phyloP scores from a whole-genome alignment of 2,113 vertebrate species.

The Cyanoderma ruficeps region DNA sequence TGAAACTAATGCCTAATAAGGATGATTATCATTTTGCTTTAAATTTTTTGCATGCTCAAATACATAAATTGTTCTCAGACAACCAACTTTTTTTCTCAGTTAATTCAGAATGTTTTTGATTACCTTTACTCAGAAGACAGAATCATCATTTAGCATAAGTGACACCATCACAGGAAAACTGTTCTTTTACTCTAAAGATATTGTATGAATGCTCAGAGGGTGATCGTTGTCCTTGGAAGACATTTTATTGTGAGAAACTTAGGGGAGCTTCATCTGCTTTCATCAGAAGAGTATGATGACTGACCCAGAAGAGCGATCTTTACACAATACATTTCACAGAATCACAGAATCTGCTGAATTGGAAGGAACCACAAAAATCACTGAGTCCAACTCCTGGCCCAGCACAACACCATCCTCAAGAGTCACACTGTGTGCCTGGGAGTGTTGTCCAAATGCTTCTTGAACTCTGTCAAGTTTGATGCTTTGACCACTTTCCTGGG shows the following conservation, averaged over 20 bases:
- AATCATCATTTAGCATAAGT: neutral
- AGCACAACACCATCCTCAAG: neutral
- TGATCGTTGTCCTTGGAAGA: neutral
- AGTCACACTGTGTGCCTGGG: too few relatives aligned
- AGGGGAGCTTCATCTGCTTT: neutral
- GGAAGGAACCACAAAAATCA: neutral
- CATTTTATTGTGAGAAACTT: neutral
- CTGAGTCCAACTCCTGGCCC: accelerated
- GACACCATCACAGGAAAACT: neutral
- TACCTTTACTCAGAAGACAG: accelerated
- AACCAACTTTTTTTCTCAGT: neutral
- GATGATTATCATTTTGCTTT: neutral
- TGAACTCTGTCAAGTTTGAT: neutral
- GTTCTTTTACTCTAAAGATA: neutral
- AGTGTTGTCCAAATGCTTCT: neutral
- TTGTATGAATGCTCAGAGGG: neutral
- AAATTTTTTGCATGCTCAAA: neutral
- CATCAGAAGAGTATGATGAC: neutral
- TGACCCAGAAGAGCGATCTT: neutral
- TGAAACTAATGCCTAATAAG: neutral
- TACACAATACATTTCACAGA: neutral
- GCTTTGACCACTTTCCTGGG: too few relatives aligned
- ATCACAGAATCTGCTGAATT: neutral
- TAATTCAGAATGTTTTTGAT: neutral
- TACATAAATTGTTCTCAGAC: neutral